These are phyloP conservation scores for Nestor notabilis DNA, from an alignment of 2,113 vertebrate species.

Conservation along the genomic window DNA sequence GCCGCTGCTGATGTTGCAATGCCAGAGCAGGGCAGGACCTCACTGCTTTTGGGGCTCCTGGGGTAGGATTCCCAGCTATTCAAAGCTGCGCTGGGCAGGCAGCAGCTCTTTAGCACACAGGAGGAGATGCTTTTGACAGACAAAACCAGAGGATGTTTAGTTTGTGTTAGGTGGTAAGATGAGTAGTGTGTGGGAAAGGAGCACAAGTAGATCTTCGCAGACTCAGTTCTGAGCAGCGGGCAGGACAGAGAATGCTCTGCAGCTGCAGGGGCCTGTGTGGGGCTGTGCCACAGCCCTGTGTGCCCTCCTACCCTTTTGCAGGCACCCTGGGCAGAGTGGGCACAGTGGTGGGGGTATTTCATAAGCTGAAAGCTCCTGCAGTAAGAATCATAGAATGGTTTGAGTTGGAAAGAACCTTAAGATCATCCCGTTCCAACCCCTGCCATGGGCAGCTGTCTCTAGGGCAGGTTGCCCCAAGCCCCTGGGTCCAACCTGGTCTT, in stretches of 20 bases:
- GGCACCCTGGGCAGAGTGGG: neutral
- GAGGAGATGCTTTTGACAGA: neutral
- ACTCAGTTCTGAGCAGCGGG: neutral
- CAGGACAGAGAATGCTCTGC: neutral
- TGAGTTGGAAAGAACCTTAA: neutral
- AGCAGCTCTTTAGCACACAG: neutral
- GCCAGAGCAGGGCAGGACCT: neutral
- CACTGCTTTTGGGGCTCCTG: neutral
- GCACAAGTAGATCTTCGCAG: neutral
- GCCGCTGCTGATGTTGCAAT: neutral
- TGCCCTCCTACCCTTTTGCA: neutral
- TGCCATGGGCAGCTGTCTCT: neutral
- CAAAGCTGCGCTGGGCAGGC: neutral
- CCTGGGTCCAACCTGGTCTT: neutral
- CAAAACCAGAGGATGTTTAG: neutral
- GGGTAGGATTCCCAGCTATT: neutral
- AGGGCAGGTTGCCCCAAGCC: neutral
- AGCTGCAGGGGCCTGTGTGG: rapidly evolving
- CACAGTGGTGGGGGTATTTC: neutral
- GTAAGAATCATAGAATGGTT: neutral
- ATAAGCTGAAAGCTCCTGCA: neutral
- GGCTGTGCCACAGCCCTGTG: rapidly evolving
- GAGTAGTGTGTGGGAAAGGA: neutral
- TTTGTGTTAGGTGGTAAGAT: neutral
- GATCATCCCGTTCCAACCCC: neutral